These are phyloP conservation scores for Maccullochella peelii DNA, from an alignment of 2,113 vertebrate genomes.

Conservation along the genomic window DNA sequence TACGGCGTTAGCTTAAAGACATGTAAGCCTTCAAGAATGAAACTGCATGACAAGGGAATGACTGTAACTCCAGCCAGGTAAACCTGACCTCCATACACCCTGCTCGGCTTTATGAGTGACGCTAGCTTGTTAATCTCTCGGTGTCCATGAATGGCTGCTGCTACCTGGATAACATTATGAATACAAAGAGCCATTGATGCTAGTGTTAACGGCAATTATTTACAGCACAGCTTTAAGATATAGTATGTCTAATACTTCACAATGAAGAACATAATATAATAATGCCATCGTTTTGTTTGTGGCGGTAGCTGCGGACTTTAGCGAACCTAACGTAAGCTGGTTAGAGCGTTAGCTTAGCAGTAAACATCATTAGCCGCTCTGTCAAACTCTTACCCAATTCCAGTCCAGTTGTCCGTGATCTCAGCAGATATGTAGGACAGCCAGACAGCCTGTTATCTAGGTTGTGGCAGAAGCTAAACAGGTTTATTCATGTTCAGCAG, in stretches of 20 bases:
- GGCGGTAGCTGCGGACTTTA: not conserved
- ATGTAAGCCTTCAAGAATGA: too few relatives aligned
- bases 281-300: not conserved
- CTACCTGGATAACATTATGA: not conserved
- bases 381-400: conserved; percentile 39
- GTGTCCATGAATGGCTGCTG: conserved; percentile 1
- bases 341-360: conserved; percentile 16
- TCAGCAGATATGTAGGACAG: not conserved
- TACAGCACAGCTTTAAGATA: not conserved
- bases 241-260: accelerated
- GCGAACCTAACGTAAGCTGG: not conserved
- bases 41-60: not conserved
- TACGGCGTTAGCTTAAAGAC: not conserved
- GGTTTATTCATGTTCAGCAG: conserved; percentile 46
- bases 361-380: conserved; percentile 7
- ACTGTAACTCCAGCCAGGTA: not conserved
- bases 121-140: conserved; percentile 33
- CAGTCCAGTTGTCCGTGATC: not conserved
- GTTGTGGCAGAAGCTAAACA: conserved; percentile 11
- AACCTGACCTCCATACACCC: not conserved
- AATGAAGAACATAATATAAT: not conserved
- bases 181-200: accelerated
- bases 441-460: not conserved
- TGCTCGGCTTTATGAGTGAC: not conserved
- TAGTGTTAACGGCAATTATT: too few relatives aligned